Evolutionary conservation across 2,113 vertebrate species (phyloP).

Genomic region (Pseudolaguvia tuberculata): DNA sequence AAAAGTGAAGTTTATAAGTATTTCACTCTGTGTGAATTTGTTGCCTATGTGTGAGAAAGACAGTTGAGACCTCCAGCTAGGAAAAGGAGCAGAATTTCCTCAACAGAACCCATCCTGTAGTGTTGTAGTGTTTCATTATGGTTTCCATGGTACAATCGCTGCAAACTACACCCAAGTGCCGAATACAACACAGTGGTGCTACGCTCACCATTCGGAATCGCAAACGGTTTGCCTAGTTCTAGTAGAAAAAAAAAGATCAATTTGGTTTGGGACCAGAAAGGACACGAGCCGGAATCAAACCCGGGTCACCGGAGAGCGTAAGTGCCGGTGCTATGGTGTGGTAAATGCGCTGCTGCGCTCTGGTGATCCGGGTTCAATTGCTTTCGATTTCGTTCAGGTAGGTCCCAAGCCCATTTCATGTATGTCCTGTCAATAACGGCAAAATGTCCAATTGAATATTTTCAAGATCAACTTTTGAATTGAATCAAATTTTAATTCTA

Average conservation of each 20-base stretch:
- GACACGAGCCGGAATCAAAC: no score
- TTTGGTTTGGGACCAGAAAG: neutral
- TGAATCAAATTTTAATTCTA: no score
- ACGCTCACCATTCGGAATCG: neutral
- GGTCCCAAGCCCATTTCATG: no score
- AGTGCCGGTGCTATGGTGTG: no score
- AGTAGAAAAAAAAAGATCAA: no score
- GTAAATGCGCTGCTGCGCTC: no score
- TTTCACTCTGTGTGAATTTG: constrained; percentile 4
- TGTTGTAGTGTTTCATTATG: constrained; percentile 1
- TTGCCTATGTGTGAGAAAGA: neutral
- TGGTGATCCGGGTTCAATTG: no score
- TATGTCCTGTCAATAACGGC: no score
- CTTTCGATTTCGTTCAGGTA: no score
- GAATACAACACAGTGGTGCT: constrained; percentile 18
- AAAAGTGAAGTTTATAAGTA: constrained; percentile 27
- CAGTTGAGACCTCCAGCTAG: constrained; percentile 17
- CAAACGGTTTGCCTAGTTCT: constrained; percentile 20
- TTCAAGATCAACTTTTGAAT: no score
- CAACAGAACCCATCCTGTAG: neutral
- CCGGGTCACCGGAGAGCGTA: no score
- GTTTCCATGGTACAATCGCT: constrained; percentile 6
- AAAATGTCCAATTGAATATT: no score
- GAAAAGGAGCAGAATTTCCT: neutral
- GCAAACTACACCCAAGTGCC: neutral